Conservation (phyloP, 2,888 invertebrate species). For the Proisotoma minuta region DNA sequence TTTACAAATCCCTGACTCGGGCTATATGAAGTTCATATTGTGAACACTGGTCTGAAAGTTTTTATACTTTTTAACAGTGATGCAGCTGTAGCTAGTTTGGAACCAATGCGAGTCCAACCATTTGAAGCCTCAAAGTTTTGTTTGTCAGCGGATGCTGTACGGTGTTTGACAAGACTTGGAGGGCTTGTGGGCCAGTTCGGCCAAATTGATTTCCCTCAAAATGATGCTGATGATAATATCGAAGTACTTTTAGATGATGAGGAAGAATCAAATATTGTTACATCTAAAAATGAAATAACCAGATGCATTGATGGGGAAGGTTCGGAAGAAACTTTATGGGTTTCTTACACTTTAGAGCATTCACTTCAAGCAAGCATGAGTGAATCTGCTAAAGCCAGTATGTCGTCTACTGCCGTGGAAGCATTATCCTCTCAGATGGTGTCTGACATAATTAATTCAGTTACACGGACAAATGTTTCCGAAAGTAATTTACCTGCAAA, state of each 20-base stretch:
- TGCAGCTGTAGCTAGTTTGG: constrained; percentile 52
- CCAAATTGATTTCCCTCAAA: constrained; percentile 2
- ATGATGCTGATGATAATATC: constrained; percentile 26
- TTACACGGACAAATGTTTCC: constrained; percentile 33
- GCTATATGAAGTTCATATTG: too few species aligned
- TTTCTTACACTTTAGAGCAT: not conserved
- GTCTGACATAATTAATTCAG: constrained; percentile 45
- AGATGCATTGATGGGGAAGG: constrained; percentile 43
- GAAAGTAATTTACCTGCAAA: constrained; percentile 13
- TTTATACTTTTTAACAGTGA: constrained; percentile 50
- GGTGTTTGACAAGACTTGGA: constrained; percentile 56
- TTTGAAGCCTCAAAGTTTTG: constrained; percentile 56
- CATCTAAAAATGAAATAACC: constrained; percentile 33
- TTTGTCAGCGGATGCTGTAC: constrained; percentile 55
- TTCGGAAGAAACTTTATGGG: constrained; percentile 35
- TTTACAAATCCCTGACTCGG: too few species aligned
- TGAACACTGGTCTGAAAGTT: not conserved
- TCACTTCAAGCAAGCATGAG: not conserved
- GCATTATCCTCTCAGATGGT: constrained; percentile 46
- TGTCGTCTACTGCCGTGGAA: constrained; percentile 42
- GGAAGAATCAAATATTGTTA: constrained; percentile 18
- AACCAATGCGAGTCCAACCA: constrained; percentile 53
- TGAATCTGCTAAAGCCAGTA: not conserved
- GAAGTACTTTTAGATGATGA: not conserved
- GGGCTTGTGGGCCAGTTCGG: constrained; percentile 53